Percentiles rank a stretch among this genome's conserved stretches.
Evolutionary conservation across 2,888 invertebrate genomes (phyloP).

Genomic region (Podabrus alpinus): DNA sequence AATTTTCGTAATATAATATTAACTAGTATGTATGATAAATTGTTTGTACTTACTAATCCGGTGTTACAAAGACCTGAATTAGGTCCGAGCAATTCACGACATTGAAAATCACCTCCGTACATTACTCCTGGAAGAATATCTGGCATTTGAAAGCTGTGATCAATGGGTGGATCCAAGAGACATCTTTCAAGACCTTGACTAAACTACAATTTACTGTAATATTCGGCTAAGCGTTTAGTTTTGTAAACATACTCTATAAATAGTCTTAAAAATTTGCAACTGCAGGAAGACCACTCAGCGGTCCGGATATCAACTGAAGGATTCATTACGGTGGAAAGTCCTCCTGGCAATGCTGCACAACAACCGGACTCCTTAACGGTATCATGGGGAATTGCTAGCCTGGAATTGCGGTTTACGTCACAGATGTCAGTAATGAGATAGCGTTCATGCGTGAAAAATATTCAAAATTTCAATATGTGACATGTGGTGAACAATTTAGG

Average conservation of each 20-base stretch:
- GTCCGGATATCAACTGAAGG: conserved; percentile 45
- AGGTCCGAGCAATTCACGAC: conserved; percentile 58
- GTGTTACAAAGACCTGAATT: conserved; percentile 55
- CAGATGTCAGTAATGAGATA: conserved; percentile 22
- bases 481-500: conserved; percentile 43
- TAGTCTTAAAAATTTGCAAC: conserved; percentile 55
- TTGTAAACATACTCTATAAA: conserved; percentile 59
- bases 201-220: conserved; percentile 41
- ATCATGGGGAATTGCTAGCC: conserved; percentile 50
- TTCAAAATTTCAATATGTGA: conserved; percentile 46
- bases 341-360: conserved; percentile 37
- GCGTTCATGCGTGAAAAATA: conserved; percentile 42
- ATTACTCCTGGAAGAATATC: conserved; percentile 57
- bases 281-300: conserved; percentile 61
- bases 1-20: neutral
- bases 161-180: conserved; percentile 60
- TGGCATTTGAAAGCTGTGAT: conserved; percentile 43
- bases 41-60: conserved; percentile 44
- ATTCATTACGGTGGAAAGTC: conserved; percentile 49
- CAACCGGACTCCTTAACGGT: conserved; percentile 43
- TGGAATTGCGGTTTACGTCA: conserved; percentile 31
- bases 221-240: conserved; percentile 12
- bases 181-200: conserved; percentile 63
- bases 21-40: neutral
- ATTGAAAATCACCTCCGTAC: conserved; percentile 64